Percentiles rank a stretch among this genome's conserved stretches.
Conservation (phyloP, 2,113 vertebrate species). For the Callithrix jacchus region DNA sequence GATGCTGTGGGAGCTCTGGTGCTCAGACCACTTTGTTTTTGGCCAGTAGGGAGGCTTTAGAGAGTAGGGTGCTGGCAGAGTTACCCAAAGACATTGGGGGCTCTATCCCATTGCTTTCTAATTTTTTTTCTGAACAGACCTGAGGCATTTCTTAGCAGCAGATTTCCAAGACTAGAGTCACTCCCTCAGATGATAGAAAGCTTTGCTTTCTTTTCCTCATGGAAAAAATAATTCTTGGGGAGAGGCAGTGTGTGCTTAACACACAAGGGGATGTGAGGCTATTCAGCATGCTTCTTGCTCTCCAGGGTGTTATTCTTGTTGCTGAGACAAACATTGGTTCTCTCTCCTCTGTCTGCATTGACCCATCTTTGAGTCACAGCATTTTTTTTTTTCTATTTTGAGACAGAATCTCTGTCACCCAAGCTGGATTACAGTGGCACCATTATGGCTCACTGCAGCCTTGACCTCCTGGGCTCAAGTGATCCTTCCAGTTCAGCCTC, state of each 20-base stretch:
- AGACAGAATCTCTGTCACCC: too few species aligned
- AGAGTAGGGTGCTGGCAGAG: background rate
- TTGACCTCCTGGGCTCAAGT: too few species aligned
- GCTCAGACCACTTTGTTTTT: background rate
- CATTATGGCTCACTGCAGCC: too few species aligned
- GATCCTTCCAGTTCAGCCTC: too few species aligned
- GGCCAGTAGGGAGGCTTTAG: background rate
- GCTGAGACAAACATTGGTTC: background rate
- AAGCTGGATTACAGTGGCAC: too few species aligned
- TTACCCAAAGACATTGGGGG: background rate
- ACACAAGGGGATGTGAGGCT: background rate
- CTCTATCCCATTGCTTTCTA: background rate
- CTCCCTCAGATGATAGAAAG: constrained; percentile 42
- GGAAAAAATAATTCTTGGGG: constrained; percentile 40
- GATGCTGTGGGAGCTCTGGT: background rate
- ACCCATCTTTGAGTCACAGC: background rate
- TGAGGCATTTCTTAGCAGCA: constrained; percentile 50
- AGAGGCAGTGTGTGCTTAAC: constrained; percentile 7
- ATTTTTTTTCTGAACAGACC: constrained; percentile 51
- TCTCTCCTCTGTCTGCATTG: background rate
- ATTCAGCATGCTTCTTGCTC: background rate
- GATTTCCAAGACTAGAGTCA: constrained; percentile 44
- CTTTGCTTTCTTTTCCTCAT: constrained; percentile 52
- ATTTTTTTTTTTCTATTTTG: background rate
- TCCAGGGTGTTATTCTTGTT: background rate